Evolutionary conservation across 2,113 vertebrate species (phyloP).

Genomic region (Oxygymnocypris stewartii): DNA sequence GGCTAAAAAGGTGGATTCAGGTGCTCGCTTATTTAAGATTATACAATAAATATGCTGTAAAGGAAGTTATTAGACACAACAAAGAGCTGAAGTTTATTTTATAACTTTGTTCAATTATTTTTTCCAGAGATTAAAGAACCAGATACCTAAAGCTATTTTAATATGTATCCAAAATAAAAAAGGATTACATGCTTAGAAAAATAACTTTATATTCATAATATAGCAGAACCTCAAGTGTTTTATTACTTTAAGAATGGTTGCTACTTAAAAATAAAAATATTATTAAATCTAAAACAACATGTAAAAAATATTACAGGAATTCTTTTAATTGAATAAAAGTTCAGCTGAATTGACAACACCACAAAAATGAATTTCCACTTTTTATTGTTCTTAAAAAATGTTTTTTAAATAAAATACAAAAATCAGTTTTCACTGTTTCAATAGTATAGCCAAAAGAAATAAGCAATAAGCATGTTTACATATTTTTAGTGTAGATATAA

Average conservation of each 20-base stretch:
- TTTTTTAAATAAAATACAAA: too few relatives aligned
- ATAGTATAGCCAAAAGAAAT: not conserved
- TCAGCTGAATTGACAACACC: not conserved
- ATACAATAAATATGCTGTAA: not conserved
- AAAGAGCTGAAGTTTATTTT: not conserved
- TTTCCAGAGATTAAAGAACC: too few relatives aligned
- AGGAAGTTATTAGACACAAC: not conserved
- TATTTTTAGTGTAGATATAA: not conserved
- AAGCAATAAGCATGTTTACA: not conserved
- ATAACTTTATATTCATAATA: not conserved
- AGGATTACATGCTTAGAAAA: too few relatives aligned
- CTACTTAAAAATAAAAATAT: too few relatives aligned
- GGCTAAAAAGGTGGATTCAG: not conserved
- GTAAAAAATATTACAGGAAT: too few relatives aligned
- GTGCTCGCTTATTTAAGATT: not conserved
- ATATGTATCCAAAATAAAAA: too few relatives aligned
- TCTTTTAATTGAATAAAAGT: not conserved
- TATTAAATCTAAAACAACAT: too few relatives aligned
- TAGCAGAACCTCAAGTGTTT: not conserved
- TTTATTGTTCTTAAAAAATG: too few relatives aligned
- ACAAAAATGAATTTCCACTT: not conserved
- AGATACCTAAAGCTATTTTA: too few relatives aligned
- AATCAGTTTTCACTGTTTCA: not conserved
- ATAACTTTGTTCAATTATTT: not conserved
- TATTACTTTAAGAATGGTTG: not conserved